Conservation (phyloP, 2,797 vertebrate species). For the Xiphorhynchus erythropygius region DNA sequence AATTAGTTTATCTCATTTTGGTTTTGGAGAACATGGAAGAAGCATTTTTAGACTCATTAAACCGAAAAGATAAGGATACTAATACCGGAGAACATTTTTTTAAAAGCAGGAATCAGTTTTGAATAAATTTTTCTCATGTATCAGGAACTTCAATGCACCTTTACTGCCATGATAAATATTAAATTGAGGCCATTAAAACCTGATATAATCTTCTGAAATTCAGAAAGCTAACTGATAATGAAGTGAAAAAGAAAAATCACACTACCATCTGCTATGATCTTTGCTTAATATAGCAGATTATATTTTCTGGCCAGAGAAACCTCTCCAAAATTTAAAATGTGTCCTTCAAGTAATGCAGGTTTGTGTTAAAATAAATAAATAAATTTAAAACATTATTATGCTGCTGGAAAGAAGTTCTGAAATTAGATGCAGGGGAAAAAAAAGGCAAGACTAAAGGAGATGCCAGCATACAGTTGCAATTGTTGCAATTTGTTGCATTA, state of each 20-base stretch:
- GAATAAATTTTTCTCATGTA: not conserved
- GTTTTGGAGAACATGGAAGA: not conserved
- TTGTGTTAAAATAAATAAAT: not conserved
- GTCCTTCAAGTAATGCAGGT: not conserved
- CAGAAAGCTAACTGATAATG: conserved; percentile 24
- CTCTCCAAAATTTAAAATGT: conserved; percentile 25
- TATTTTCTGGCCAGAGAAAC: not conserved
- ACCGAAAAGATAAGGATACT: not conserved
- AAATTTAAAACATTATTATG: not conserved
- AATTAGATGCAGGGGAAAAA: not conserved
- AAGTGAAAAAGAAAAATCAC: not conserved
- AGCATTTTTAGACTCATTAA: not conserved
- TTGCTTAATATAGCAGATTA: conserved; percentile 26
- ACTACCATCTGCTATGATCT: conserved; percentile 1
- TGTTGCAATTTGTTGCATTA: not conserved
- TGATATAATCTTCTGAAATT: conserved; percentile 10
- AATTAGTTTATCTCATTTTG: not conserved
- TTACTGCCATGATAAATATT: conserved; percentile 1
- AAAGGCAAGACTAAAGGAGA: rapidly evolving
- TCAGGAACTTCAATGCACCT: not conserved
- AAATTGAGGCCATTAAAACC: conserved; percentile 4
- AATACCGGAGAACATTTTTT: not conserved
- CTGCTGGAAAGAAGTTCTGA: not conserved
- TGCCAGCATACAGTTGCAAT: not conserved
- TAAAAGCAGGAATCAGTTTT: not conserved